Conservation (phyloP, 2,888 invertebrate genomes). For the Steromphala cineraria region DNA sequence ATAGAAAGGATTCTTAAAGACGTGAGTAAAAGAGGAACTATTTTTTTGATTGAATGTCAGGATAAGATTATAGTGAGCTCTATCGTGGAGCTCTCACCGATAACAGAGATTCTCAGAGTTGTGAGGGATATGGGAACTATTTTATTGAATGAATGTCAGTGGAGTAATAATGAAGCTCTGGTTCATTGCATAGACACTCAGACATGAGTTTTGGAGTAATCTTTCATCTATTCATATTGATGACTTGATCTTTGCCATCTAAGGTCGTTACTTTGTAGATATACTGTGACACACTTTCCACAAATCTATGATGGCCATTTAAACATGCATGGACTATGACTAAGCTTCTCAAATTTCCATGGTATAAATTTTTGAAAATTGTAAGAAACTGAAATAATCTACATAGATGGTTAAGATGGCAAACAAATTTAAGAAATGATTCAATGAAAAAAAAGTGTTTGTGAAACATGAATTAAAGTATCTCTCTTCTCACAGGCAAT, state of each 20-base stretch:
- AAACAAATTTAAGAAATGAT: too few relatives aligned
- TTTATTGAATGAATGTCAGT: neutral
- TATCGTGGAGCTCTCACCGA: conserved; percentile 46
- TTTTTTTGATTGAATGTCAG: neutral
- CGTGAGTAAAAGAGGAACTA: neutral
- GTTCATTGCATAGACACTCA: conserved; percentile 63
- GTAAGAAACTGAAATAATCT: too few relatives aligned
- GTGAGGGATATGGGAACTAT: conserved; percentile 41
- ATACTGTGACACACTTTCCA: too few relatives aligned
- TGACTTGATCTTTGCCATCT: too few relatives aligned
- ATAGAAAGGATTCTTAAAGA: conserved; percentile 66
- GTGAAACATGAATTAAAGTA: too few relatives aligned
- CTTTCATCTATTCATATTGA: neutral
- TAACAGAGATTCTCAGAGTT: conserved; percentile 67
- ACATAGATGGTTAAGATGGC: too few relatives aligned
- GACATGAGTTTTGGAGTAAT: conserved; percentile 23
- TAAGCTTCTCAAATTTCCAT: too few relatives aligned
- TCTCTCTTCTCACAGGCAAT: conserved; percentile 42
- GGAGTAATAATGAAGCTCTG: neutral
- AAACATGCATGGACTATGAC: too few relatives aligned
- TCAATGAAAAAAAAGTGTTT: too few relatives aligned
- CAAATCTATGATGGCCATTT: too few relatives aligned
- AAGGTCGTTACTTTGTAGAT: too few relatives aligned
- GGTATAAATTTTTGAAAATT: too few relatives aligned
- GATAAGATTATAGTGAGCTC: neutral